Percentiles rank a stretch among this genome's conserved stretches.
Evolutionary conservation across 2,113 vertebrate genomes (phyloP).

Genomic region (Micronycteris hirsuta): DNA sequence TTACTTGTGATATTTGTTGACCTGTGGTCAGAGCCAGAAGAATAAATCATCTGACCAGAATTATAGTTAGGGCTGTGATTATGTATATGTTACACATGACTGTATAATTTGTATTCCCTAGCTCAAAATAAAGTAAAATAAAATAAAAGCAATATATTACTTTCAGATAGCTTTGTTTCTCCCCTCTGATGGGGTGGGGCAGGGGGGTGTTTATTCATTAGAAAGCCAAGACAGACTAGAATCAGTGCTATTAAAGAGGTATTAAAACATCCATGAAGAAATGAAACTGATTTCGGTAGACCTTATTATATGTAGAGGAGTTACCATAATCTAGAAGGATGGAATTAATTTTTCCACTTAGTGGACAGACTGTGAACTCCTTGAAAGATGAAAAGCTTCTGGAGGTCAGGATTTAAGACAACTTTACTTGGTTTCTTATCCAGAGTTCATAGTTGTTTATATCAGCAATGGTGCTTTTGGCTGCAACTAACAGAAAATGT

Average conservation of each 20-base stretch:
- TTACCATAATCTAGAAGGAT: neutral
- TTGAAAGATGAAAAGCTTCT: neutral
- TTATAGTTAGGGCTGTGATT: neutral
- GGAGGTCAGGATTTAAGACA: neutral
- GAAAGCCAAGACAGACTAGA: neutral
- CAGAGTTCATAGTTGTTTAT: neutral
- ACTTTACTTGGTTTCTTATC: neutral
- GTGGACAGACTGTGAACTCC: neutral
- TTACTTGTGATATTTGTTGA: slow-evolving; percentile 38
- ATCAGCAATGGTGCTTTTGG: neutral
- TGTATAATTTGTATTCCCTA: neutral
- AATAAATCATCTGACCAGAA: neutral
- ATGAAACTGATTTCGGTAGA: neutral
- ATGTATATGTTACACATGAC: neutral
- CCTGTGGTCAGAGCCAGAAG: neutral
- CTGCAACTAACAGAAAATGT: neutral
- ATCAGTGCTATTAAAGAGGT: neutral
- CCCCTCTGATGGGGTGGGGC: neutral
- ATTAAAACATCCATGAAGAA: neutral
- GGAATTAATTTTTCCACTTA: neutral
- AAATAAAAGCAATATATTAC: neutral
- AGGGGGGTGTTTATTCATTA: neutral
- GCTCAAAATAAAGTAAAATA: neutral
- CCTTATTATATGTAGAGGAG: neutral
- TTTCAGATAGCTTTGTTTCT: neutral